These are phyloP conservation scores for Xanthia icteritia DNA, from an alignment of 2,888 invertebrate genomes.

Conservation along the genomic window DNA sequence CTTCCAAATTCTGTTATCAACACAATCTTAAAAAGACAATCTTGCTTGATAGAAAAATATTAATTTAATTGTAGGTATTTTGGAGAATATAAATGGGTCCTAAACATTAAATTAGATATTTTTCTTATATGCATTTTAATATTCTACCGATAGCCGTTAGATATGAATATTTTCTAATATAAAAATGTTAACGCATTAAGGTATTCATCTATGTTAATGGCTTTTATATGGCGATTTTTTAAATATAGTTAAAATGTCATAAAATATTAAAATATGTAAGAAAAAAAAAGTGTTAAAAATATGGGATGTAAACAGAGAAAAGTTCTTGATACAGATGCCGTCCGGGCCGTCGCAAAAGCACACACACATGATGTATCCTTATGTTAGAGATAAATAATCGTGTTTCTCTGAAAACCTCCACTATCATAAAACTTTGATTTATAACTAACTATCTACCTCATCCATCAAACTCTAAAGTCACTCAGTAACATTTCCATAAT, in stretches of 20 bases:
- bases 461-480: constrained; percentile 23
- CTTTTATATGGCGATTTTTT: constrained; percentile 8
- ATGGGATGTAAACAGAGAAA: constrained; percentile 9
- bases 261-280: not conserved
- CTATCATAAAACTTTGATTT: constrained; percentile 25
- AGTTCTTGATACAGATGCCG: constrained; percentile 4
- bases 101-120: constrained; percentile 14
- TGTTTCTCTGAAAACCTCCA: not conserved
- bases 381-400: constrained; percentile 14
- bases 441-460: constrained; percentile 1
- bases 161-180: constrained; percentile 31
- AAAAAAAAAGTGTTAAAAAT: not conserved
- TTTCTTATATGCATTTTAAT: constrained; percentile 3
- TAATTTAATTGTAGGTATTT: constrained; percentile 1
- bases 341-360: constrained; percentile 50
- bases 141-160: constrained; percentile 20
- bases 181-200: constrained; percentile 8
- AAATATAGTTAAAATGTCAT: constrained; percentile 21
- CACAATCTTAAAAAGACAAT: not conserved
- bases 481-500: constrained; percentile 39
- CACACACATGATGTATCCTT: not conserved
- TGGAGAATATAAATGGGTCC: constrained; percentile 11
- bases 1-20: constrained; percentile 1
- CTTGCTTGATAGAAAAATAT: constrained; percentile 14
- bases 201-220: constrained; percentile 36